Evolutionary conservation across 2,888 invertebrate genomes (phyloP), one percentile per base, ranked within the genome.

Genomic region (Serripes groenlandicus): DNA sequence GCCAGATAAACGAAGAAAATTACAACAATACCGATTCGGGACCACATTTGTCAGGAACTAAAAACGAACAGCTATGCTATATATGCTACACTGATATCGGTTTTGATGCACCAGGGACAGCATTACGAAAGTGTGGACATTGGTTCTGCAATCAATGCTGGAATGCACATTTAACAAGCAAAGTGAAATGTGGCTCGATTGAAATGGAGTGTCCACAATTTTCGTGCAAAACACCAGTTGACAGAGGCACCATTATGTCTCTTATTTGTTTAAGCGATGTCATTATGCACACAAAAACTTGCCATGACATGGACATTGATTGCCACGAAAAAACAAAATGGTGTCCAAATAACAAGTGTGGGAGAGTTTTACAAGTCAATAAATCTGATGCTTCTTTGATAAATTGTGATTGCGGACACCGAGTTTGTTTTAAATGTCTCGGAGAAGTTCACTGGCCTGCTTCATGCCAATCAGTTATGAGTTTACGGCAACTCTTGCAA

Each of bases 111-210:
- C 34, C 74, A 11, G 85, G 87, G 4, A 89, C 88, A 23, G 79
- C 86, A 18, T 64, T 90, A 1, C 75, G 81, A 30, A 35, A 71
- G 0, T 90, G 90, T 58, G 79, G 86, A n/a, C 90, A 90, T 71
- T 90, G 90, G 90, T 90, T 89, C 72, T 90, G 90, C 75, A 83
- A 89, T 68, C 34, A 32, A 3, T 90, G 90, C 69, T 90, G 90
- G 90, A 52, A 34, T 49, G 86, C 85, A n/a, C 87, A 90, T 71
- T 71, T 88, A 2, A 42, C 71, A 56, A 78, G 81, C 2, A 54
- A 79, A 58, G 79, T 88, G 28, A 62, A 66, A 9, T 76, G 69
- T 18, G 88, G 87, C 4, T 70, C 82, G 1, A 26, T 26, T 0
- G 34, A 26, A 1, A 35, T 90, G 1, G 49, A 58, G 3, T 90